phyloP scores from a whole-genome alignment of 2,113 vertebrate genomes.

The Reinhardtius hippoglossoides region DNA sequence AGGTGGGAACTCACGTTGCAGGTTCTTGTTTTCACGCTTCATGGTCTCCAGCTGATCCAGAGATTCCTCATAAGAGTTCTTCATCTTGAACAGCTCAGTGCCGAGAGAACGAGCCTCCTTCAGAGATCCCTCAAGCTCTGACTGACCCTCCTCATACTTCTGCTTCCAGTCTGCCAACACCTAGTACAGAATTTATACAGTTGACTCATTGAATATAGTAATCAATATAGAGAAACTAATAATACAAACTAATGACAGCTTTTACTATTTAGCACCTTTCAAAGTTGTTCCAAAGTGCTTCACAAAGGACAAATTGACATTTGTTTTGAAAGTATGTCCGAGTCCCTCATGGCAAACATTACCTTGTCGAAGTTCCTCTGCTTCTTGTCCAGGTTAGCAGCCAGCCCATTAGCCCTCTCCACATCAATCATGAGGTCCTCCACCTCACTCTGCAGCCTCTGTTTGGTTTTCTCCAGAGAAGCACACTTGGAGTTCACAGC shows the following conservation, averaged over 20 bases:
- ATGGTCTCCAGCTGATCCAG: conserved; percentile 23
- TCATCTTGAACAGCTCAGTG: conserved; percentile 15
- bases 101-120: conserved; percentile 73
- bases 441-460: conserved; percentile 74
- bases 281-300: no score
- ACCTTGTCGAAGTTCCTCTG: conserved; percentile 75
- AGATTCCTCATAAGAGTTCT: conserved; percentile 9
- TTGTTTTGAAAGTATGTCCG: no score
- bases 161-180: conserved; percentile 71
- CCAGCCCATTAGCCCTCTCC: conserved; percentile 62
- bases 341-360: no score
- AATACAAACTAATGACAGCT: no score
- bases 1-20: conserved; percentile 28
- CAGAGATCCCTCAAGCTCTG: conserved; percentile 82
- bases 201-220: no score
- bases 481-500: conserved; percentile 73
- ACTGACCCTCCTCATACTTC: conserved; percentile 70
- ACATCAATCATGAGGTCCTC: conserved; percentile 77
- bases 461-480: conserved; percentile 75
- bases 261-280: no score
- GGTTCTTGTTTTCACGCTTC: conserved; percentile 23
- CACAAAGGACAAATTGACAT: no score
- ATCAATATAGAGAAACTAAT: no score
- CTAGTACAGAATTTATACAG: no score
- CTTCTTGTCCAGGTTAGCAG: conserved; percentile 72